Evolutionary conservation across 2,888 invertebrate genomes (phyloP).

Genomic region (Rhamnusium bicolor): DNA sequence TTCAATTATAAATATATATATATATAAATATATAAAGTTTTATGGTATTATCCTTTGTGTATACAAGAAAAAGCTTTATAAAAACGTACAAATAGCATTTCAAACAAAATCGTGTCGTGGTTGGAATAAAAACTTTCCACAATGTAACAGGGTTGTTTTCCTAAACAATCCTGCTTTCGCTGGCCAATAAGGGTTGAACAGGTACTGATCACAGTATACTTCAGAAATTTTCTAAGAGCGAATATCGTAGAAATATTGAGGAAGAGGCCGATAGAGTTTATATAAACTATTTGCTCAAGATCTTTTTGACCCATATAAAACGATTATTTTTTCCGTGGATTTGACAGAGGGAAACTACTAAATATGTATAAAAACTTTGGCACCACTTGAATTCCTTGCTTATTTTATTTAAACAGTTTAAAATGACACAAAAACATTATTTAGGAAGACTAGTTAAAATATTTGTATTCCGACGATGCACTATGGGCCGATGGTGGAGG

Average conservation of each 20-base stretch:
- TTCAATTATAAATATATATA: no score
- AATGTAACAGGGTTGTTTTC: constrained; percentile 1
- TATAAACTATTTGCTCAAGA: constrained; percentile 15
- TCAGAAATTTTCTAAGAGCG: not conserved
- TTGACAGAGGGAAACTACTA: not conserved
- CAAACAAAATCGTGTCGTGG: constrained; percentile 3
- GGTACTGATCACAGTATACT: constrained; percentile 8
- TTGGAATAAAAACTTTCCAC: constrained; percentile 6
- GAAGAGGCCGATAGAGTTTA: not conserved
- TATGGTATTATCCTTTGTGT: no score
- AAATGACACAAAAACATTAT: no score
- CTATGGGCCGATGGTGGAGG: no score
- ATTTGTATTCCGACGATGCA: no score
- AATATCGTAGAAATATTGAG: not conserved
- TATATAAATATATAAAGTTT: not conserved
- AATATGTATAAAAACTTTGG: not conserved
- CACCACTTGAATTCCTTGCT: not conserved
- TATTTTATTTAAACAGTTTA: no score
- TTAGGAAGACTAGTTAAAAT: no score
- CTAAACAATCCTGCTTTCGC: not conserved
- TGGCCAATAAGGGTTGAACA: not conserved
- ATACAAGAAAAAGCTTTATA: constrained; percentile 1
- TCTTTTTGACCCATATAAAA: not conserved
- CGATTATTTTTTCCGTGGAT: constrained; percentile 8
- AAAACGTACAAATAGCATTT: constrained; percentile 10